Evolutionary conservation across 2,797 vertebrate genomes (phyloP).

Genomic region (Phyllotis vaccarum): DNA sequence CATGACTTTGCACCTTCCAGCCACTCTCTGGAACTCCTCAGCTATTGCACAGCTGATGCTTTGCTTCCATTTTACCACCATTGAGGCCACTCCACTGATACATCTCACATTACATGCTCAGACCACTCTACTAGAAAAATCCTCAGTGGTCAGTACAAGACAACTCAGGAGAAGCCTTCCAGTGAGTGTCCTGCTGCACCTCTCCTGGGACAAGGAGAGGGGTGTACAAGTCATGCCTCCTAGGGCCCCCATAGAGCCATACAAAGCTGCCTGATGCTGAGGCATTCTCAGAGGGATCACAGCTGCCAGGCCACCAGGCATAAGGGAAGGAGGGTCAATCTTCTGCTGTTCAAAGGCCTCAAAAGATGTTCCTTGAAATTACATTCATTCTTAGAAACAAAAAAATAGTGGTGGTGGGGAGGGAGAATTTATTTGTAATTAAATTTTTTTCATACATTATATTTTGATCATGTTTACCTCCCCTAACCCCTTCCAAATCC

Average conservation of each 20-base stretch:
- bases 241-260: neutral
- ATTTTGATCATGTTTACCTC: neutral
- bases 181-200: too few relatives aligned
- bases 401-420: neutral
- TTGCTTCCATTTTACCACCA: neutral
- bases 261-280: too few relatives aligned
- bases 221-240: neutral
- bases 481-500: neutral
- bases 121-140: neutral
- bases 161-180: neutral
- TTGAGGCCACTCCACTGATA: neutral
- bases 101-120: neutral
- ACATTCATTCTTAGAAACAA: neutral
- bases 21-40: neutral
- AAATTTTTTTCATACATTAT: neutral
- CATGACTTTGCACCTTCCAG: neutral
- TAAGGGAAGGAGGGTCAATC: neutral
- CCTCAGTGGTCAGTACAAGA: too few relatives aligned
- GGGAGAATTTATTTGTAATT: neutral
- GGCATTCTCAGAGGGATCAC: neutral
- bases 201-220: neutral
- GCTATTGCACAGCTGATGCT: too few relatives aligned
- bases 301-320: neutral
- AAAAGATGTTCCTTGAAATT: neutral
- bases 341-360: neutral